Evolutionary conservation across 30 jellyfish, hydroid and myxozoan species (phyloP), one percentile per base, ranked within the genome.

Genomic region (Aurelia sp.): DNA sequence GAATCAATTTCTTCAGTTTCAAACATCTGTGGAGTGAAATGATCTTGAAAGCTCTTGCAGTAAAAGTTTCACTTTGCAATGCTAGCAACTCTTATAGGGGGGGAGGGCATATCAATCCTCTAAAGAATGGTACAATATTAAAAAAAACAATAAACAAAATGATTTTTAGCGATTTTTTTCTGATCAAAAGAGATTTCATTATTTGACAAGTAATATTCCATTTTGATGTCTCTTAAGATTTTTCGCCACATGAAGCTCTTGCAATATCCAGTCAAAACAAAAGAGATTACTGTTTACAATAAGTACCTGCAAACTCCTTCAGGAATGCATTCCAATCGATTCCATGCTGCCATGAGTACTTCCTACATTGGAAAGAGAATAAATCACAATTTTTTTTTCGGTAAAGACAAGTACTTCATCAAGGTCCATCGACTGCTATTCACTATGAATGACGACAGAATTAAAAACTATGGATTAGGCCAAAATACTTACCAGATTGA

Each of bases 341-440:
- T 95, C 99, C 99, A 95, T 0, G 99, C 99, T 7, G 99, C 99
- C 99, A 95, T 95, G 62, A 95, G 87, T 33, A 95, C 97, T 47
- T 95, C 99, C 99, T 95, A 73, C 15, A 67, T 31, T 44, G 30
- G 19, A 47, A 17, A 33, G 1, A 55, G 13, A 23, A 6, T 11
- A 23, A 31, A 15, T 40, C 17, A 19, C 6, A 5, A 66, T 66
- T 6, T 5, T 68, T 44, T 17, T 9, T 13, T 13, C 35, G 17
- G 65, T 18, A 31, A 23, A 71, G 40, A 13, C 48, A 27, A 27
- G 33, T 27, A 27, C 33, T 27, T 27, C 33, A 27, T 27, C 33
- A 27, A 27, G 33, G 2, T 27, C 33, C 33, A 27, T 27, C 33
- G 33, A 27, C 33, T 27, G 33, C 33, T 0, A 27, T 27, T 5